These are phyloP conservation scores for Bagarius yarrelli DNA, from an alignment of 2,113 vertebrate species.

Conservation along the genomic window DNA sequence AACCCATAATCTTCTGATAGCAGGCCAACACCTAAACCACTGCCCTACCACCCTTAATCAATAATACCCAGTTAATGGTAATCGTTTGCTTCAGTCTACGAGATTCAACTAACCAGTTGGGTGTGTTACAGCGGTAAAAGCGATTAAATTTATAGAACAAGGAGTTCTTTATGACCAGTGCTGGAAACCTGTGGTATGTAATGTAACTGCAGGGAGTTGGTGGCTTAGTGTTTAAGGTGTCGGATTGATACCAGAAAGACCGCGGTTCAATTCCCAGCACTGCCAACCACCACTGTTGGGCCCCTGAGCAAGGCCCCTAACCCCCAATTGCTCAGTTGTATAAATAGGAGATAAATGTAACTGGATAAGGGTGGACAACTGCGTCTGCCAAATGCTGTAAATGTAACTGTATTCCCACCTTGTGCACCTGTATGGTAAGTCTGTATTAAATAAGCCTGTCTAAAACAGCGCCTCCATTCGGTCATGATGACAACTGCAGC, in stretches of 20 bases:
- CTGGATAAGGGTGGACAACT: no score
- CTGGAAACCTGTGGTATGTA: background rate
- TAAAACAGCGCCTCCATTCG: background rate
- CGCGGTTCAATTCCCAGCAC: no score
- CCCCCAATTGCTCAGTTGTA: no score
- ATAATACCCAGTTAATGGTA: background rate
- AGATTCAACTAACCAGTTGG: background rate
- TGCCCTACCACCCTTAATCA: background rate
- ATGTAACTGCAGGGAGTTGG: no score
- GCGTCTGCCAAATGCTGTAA: no score
- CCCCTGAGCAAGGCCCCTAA: no score
- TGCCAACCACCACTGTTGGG: no score
- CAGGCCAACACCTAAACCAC: background rate
- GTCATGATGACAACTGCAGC: background rate
- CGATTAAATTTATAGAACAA: background rate
- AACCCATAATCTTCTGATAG: no score
- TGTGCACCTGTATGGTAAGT: background rate
- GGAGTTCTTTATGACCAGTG: background rate
- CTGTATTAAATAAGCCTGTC: background rate
- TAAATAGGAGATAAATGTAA: no score
- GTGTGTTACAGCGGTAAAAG: background rate
- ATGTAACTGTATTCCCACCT: background rate
- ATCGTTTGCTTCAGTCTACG: background rate
- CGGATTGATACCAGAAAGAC: no score
- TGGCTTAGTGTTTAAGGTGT: no score